Evolutionary conservation across 2,113 vertebrate species (phyloP).

Genomic region (Miniopterus natalensis): DNA sequence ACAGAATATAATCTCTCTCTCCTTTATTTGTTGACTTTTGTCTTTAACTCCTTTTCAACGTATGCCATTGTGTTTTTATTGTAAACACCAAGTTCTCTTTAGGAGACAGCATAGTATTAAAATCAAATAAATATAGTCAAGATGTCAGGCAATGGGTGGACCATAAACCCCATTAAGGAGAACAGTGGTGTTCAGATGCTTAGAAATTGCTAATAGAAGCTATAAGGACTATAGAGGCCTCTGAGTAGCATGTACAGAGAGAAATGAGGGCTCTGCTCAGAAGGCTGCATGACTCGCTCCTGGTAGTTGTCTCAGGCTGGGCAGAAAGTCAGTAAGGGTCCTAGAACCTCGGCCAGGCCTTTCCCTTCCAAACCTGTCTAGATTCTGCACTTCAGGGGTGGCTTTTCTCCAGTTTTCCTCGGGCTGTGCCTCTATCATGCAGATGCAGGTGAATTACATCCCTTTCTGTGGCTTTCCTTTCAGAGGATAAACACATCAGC

Average conservation of each 20-base stretch:
- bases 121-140: neutral
- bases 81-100: neutral
- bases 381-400: neutral
- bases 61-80: constrained; percentile 7
- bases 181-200: neutral
- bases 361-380: neutral
- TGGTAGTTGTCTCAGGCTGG: neutral
- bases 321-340: neutral
- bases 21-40: neutral
- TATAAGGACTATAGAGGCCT: neutral
- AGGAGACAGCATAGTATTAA: neutral
- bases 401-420: neutral
- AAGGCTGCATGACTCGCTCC: neutral
- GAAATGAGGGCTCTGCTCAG: neutral
- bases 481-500: neutral
- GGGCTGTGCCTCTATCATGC: neutral
- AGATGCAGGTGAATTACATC: fast-evolving
- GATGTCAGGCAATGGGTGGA: neutral
- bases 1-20: neutral
- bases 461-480: neutral
- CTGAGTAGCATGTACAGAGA: neutral
- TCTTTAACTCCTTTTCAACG: neutral
- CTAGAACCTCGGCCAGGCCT: neutral
- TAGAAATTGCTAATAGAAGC: neutral
- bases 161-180: neutral